Conservation (phyloP, 2,113 vertebrate genomes). For the Columba livia region DNA sequence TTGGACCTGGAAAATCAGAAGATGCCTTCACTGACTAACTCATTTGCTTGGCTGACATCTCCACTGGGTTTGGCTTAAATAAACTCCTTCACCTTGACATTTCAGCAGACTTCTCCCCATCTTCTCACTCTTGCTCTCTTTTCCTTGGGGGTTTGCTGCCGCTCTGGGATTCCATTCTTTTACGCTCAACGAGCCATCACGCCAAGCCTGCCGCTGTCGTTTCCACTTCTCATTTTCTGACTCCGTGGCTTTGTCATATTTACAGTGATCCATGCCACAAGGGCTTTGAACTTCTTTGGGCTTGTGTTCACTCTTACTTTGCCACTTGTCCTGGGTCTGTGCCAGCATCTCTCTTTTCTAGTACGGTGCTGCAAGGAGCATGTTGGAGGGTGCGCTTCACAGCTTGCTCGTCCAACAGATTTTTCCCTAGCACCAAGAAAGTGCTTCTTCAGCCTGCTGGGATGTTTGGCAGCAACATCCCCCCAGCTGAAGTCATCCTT, state of each 20-base stretch:
- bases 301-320: neutral
- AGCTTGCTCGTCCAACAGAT: neutral
- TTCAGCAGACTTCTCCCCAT: neutral
- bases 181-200: neutral
- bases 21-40: neutral
- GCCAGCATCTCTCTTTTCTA: neutral
- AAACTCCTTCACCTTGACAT: neutral
- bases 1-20: neutral
- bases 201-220: neutral
- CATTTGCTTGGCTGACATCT: neutral
- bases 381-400: accelerated
- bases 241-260: neutral
- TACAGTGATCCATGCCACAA: neutral
- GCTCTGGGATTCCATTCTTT: neutral
- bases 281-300: neutral
- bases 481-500: neutral
- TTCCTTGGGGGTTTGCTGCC: neutral
- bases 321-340: neutral
- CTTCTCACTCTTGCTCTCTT: neutral
- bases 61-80: neutral
- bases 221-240: neutral
- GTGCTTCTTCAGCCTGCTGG: neutral
- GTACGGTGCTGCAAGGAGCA: neutral
- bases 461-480: neutral
- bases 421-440: neutral